These are phyloP conservation scores for Chascanopsetta lugubris DNA, from an alignment of 2,113 vertebrate species.

Conservation along the genomic window DNA sequence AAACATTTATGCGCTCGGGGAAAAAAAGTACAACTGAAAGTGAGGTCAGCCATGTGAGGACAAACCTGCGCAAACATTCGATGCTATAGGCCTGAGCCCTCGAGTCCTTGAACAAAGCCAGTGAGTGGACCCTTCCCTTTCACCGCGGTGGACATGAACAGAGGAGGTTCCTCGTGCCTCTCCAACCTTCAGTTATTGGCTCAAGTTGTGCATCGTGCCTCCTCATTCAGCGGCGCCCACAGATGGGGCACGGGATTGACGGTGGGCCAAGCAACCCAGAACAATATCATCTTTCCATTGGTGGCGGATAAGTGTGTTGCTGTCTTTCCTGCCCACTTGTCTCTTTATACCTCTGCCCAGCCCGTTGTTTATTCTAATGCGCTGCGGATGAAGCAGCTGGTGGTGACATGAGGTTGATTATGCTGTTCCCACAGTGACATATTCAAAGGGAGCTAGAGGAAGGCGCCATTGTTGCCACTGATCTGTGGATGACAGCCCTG, in stretches of 20 bases:
- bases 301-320: slow-evolving; percentile 50
- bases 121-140: slow-evolving; percentile 9
- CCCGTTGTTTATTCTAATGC: slow-evolving; percentile 78
- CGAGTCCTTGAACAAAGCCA: slow-evolving; percentile 6
- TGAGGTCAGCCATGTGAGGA: not conserved
- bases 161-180: slow-evolving; percentile 14
- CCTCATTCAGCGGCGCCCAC: slow-evolving; percentile 51
- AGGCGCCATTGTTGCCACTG: slow-evolving; percentile 67
- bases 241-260: slow-evolving; percentile 62
- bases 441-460: slow-evolving; percentile 66
- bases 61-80: slow-evolving; percentile 5
- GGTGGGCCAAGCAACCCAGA: slow-evolving; percentile 55
- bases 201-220: slow-evolving; percentile 48
- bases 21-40: slow-evolving; percentile 24
- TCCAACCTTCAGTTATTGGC: slow-evolving; percentile 34
- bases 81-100: not conserved
- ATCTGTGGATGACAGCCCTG: slow-evolving; percentile 81
- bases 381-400: slow-evolving; percentile 78
- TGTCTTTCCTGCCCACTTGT: slow-evolving; percentile 60
- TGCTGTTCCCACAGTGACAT: slow-evolving; percentile 79
- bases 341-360: slow-evolving; percentile 55
- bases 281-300: slow-evolving; percentile 66
- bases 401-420: slow-evolving; percentile 81
- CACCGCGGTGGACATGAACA: slow-evolving; percentile 16
- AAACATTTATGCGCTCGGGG: not conserved